Evolutionary conservation across 2,113 vertebrate species (phyloP), one percentile per base, ranked within the genome.

Genomic region (Poeciliopsis turrubarensis): DNA sequence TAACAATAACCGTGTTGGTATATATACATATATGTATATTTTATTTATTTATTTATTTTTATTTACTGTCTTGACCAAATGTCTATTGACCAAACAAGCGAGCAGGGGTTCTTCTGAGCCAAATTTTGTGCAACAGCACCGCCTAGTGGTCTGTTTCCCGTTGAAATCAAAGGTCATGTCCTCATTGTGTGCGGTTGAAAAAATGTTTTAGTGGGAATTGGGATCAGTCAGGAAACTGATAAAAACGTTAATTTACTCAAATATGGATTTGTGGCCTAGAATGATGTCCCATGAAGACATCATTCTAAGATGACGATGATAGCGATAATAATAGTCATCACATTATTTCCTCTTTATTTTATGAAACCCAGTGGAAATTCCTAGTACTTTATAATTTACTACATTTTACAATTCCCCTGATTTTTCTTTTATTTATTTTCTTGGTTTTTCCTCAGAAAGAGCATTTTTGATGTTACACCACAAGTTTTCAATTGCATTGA

Each of bases 51-150:
- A n/a, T n/a, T n/a, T n/a, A n/a, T n/a, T 70, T 85, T 85, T 63
- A 73, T 87, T 82, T 78, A 81, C 72, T 47, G 78, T 69, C 41
- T 83, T 77, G 78, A 80, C 73, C 80, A 65, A 82, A 76, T 80
- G 10, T 71, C 54, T 57, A 65, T 17, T 44, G 68, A 70, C 68
- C 68, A 68, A 32, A 65, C 6, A 0, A 26, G 19, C 75, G 4
- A 5, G 47, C 70, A 70, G 63, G 77, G 32, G 76, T 72, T 41
- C 29, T 68, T 3, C 12, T 2, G 1, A 12, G 0, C 13, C 6
- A 77, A 81, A 81, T 30, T 19, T 1, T 79, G 81, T 60, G 32
- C 70, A 71, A 81, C 80, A 85, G 1, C 37, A 60, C 76, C 86
- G 12, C 78, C 81, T 17, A 31, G 87, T 60, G 89, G 79, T 8